Evolutionary conservation across 2,113 vertebrate genomes (phyloP).

Genomic region (Heteronetta atricapilla): DNA sequence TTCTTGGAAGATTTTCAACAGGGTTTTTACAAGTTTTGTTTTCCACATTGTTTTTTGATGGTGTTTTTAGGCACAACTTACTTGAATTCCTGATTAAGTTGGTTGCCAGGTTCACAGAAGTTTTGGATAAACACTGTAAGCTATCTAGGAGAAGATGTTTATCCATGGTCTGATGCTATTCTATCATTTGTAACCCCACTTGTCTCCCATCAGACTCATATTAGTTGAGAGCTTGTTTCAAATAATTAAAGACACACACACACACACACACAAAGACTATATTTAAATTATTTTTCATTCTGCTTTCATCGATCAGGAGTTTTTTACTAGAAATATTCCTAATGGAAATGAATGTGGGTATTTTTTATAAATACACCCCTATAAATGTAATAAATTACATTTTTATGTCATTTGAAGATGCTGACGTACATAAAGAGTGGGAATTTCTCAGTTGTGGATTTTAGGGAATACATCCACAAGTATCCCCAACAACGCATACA

Average conservation of each 20-base stretch:
- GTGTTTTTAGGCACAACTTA: background rate
- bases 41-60: background rate
- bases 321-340: background rate
- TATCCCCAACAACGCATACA: background rate
- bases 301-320: background rate
- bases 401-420: background rate
- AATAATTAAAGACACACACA: background rate
- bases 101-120: background rate
- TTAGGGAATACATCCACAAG: background rate
- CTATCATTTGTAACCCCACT: background rate
- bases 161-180: background rate
- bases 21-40: background rate
- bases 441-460: background rate
- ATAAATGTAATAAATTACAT: conserved; percentile 27
- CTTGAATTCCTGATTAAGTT: background rate
- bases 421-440: background rate
- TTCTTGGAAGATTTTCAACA: background rate
- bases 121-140: background rate
- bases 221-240: background rate
- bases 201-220: background rate
- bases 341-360: background rate
- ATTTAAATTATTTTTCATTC: conserved; percentile 33
- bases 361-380: background rate
- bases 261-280: background rate
- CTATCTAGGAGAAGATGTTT: background rate